phyloP scores from a whole-genome alignment of 2,888 invertebrate species.

The Leucophenga maculata region DNA sequence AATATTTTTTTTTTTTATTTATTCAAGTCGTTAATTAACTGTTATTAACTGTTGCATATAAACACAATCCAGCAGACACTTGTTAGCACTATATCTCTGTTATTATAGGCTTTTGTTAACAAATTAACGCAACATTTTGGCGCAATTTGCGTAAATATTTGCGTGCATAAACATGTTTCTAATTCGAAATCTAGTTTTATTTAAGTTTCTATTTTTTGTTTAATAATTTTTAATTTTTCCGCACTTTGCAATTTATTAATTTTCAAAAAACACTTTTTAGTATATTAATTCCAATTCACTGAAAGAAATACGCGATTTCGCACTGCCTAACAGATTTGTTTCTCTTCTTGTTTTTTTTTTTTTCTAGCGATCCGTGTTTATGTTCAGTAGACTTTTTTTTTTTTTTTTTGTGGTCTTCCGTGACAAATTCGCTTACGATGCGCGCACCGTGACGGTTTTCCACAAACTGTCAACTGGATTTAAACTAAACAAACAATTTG shows the following conservation, averaged over 20 bases:
- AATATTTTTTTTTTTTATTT: slow-evolving; percentile 12
- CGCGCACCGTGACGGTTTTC: slow-evolving; percentile 69
- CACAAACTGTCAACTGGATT: slow-evolving; percentile 69
- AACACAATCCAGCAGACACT: background rate
- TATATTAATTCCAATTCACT: background rate
- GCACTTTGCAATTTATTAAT: slow-evolving; percentile 38
- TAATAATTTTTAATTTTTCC: slow-evolving; percentile 31
- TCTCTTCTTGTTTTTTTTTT: too few relatives aligned
- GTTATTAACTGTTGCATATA: too few relatives aligned
- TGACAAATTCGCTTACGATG: slow-evolving; percentile 56
- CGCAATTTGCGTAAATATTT: too few relatives aligned
- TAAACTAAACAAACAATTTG: slow-evolving; percentile 64
- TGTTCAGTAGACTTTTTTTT: background rate
- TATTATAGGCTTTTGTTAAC: too few relatives aligned
- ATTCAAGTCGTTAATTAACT: too few relatives aligned
- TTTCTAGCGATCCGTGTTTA: background rate
- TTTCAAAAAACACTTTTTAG: background rate
- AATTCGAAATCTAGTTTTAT: too few relatives aligned
- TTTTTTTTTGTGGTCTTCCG: slow-evolving; percentile 42
- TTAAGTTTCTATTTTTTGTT: background rate
- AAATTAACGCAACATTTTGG: too few relatives aligned
- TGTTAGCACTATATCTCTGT: background rate
- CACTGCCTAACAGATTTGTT: slow-evolving; percentile 15
- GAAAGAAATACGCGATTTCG: too few relatives aligned
- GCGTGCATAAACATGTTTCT: too few relatives aligned